Evolutionary conservation across 2,797 vertebrate genomes (phyloP), one percentile per base, ranked within the genome.

Genomic region (Pampus argenteus): DNA sequence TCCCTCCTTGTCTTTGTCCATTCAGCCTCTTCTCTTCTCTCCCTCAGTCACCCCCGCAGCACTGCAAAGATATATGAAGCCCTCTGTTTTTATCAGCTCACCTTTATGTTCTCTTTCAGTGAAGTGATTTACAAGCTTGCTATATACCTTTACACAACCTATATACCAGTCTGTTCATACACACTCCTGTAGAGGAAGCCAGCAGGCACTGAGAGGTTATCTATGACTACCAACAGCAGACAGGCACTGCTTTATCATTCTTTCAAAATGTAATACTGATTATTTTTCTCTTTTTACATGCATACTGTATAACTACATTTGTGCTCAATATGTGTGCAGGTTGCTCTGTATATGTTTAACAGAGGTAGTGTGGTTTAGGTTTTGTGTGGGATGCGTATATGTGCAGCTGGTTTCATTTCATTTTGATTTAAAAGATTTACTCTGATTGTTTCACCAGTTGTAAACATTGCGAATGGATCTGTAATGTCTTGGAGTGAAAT

Each of bases 11-110:
- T 22, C 22, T 22, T 59, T 56, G 18, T 52, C 36, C 25, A 4
- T 40, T 66, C 34, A 9, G 56, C 26, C n/a, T 49, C 50, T 54
- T 26, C 40, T 57, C 64, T 81, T 73, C 76, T 34, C 40, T 55
- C 34, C 71, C 58, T 51, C 57, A 71, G 60, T 76, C 57, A 47
- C 49, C 17, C 74, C 83, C 82, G 56, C 59, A 76, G 81, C 73
- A 11, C 20, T 76, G 65, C 73, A 42, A 71, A 91, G 80, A 89
- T 82, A 81, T 84, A 87, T 87, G 84, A 64, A 66, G 66, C 70
- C 51, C 48, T 51, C 25, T 17, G 54, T 73, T 90, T 91, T 88
- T 85, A 91, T 91, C 85, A 82, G 81, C 78, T 83, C 82, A 79
- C 80, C 81, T 88, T 86, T 78, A 68, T 85, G 85, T 65, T 85